These are phyloP conservation scores for Cepphus grylle DNA, from an alignment of 2,113 vertebrate species.

Conservation along the genomic window DNA sequence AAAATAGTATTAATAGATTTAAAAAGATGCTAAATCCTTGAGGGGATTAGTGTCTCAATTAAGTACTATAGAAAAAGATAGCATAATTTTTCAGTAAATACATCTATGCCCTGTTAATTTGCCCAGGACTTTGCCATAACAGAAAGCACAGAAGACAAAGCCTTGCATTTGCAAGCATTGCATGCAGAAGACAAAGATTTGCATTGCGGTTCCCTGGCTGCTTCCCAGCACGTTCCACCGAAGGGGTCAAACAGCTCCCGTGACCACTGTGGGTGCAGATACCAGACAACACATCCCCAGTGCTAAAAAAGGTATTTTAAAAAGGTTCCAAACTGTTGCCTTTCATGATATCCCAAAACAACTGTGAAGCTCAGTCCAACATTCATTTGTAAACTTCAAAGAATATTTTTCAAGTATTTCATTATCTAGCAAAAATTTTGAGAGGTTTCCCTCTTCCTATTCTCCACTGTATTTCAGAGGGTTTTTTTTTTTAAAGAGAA, in stretches of 20 bases:
- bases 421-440: background rate
- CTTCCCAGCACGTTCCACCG: background rate
- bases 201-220: background rate
- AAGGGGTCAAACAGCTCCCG: background rate
- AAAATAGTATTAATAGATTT: background rate
- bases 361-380: background rate
- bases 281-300: background rate
- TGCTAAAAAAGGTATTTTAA: background rate
- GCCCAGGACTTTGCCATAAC: background rate
- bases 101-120: background rate
- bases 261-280: background rate
- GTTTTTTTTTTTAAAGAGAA: background rate
- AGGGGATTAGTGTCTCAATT: background rate
- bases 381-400: conserved; percentile 4
- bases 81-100: background rate
- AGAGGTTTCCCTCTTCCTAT: background rate
- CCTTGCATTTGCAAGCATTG: too few species aligned
- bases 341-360: background rate
- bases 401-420: background rate
- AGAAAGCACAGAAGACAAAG: background rate
- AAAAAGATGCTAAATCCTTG: background rate
- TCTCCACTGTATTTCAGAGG: background rate
- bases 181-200: background rate
- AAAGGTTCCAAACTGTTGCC: background rate
- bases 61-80: background rate